Base-by-base conservation (phyloP, 2,113 vertebrate species). In the Anseranas semipalmata region DNA sequence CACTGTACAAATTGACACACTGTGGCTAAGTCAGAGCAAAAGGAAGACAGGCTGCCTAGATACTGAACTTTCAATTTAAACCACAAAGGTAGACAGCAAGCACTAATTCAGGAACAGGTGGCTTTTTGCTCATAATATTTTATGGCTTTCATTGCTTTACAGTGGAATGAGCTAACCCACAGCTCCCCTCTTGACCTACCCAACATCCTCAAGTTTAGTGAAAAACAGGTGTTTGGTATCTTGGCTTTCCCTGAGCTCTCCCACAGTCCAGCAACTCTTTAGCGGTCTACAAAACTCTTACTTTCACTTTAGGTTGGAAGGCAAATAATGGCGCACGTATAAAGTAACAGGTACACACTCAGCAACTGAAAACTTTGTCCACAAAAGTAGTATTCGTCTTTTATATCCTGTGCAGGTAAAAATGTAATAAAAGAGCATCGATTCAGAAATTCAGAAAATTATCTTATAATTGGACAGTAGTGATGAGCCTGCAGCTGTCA, bases 61-160 rank as follows among this genome's bases (percentile, higher is more conserved):
- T 59, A 82, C 68, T 58, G 88, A 96, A 82, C 53, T 83, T 93
- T 58, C 85, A 50, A 68, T 94, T 85, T 73, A 93, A 97, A 90
- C 62, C 92, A 82, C 88, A 96, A 96, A 97, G 95, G 90, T 94
- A 93, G 93, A 97, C 1, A 3, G 93, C 70, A 79, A 87, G 66
- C 83, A 89, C 93, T 93, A 76, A 89, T 90, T 95, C 94, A 96
- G 80, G 84, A 97, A 96, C 97, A 97, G 96, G 97, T 97, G 97
- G 96, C 90, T 97, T 97, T 96, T 96, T 96, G 93, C 92, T 96
- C 93, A 97, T 97, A 97, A 95, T 96, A 95, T 96, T 97, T 97
- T 97, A 97, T 96, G 90, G 73, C 83, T 96, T 96, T 95, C 93
- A 92, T 94, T 96, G 96, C 91, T 95, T 97, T 95, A 96, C 95